Percentiles rank a stretch among this genome's conserved stretches.
phyloP scores from a whole-genome alignment of 2,113 vertebrate genomes.

The Hypomesus transpacificus region DNA sequence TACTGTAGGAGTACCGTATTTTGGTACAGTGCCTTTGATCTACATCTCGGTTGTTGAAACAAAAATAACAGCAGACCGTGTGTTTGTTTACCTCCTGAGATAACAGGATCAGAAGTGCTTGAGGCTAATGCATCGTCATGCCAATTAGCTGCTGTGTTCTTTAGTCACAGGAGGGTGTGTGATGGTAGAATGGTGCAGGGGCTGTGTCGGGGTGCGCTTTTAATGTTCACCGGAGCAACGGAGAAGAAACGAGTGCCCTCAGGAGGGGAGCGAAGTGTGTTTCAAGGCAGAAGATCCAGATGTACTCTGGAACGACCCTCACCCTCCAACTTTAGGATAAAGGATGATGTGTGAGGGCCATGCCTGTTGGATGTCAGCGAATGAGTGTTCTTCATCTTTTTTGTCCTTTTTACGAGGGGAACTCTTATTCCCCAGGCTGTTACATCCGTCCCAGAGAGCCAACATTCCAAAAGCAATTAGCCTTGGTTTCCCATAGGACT shows the following conservation, averaged over 20 bases:
- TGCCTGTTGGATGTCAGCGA: conserved; percentile 21
- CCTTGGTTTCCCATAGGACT: conserved; percentile 55
- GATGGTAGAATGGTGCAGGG: conserved; percentile 13
- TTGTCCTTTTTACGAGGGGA: conserved; percentile 30
- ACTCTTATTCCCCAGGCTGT: conserved; percentile 51
- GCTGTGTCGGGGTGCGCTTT: neutral
- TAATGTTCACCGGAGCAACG: conserved; percentile 11
- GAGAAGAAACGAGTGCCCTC: conserved; percentile 31
- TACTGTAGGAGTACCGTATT: too few species aligned
- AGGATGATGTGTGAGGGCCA: conserved; percentile 18
- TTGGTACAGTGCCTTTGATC: too few species aligned
- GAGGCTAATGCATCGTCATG: conserved; percentile 34
- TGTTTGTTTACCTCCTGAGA: conserved; percentile 36
- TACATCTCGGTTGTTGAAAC: neutral
- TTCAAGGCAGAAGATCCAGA: conserved; percentile 27
- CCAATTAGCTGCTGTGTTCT: conserved; percentile 35
- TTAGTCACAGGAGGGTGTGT: conserved; percentile 19
- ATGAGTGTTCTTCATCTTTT: conserved; percentile 37
- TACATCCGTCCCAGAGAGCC: conserved; percentile 53
- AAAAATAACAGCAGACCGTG: conserved; percentile 6
- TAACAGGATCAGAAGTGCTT: conserved; percentile 43
- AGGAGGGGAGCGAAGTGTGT: conserved; percentile 23
- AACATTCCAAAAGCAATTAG: conserved; percentile 59
- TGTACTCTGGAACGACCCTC: conserved; percentile 19
- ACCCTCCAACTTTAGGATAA: conserved; percentile 38